Evolutionary conservation across 2,888 invertebrate species (phyloP).

Genomic region (Heliconius ismenius): DNA sequence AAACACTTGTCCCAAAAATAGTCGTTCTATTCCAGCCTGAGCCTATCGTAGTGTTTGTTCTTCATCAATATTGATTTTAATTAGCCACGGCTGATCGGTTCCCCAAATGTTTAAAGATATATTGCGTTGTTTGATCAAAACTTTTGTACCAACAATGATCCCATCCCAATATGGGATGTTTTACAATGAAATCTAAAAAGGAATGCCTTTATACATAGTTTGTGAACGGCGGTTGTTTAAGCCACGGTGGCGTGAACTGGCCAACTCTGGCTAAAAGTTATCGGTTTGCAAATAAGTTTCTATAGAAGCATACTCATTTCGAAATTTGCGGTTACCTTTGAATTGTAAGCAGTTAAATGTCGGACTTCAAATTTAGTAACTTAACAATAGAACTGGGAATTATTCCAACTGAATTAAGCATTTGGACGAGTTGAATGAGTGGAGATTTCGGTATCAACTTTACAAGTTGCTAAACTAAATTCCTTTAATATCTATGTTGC

Average conservation of each 20-base stretch:
- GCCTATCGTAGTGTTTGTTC: constrained; percentile 16
- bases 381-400: constrained; percentile 79
- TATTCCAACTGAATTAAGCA: constrained; percentile 78
- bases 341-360: constrained; percentile 81
- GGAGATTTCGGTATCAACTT: constrained; percentile 73
- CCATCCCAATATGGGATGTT: constrained; percentile 42
- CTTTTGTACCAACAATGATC: constrained; percentile 43
- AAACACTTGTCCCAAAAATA: not conserved
- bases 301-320: constrained; percentile 75
- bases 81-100: constrained; percentile 36
- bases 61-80: constrained; percentile 38
- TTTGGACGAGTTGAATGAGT: constrained; percentile 72
- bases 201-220: constrained; percentile 72
- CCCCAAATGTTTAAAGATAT: constrained; percentile 40
- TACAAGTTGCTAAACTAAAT: constrained; percentile 71
- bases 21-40: not conserved
- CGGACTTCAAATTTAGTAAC: constrained; percentile 77
- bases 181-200: constrained; percentile 51
- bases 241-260: constrained; percentile 61
- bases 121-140: constrained; percentile 43
- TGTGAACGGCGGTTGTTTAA: constrained; percentile 57
- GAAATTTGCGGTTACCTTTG: constrained; percentile 80
- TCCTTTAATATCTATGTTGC: constrained; percentile 64
- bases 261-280: constrained; percentile 73
- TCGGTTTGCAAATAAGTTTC: constrained; percentile 79